Evolutionary conservation across 2,888 invertebrate genomes (phyloP).

Genomic region (Tipula lateralis): DNA sequence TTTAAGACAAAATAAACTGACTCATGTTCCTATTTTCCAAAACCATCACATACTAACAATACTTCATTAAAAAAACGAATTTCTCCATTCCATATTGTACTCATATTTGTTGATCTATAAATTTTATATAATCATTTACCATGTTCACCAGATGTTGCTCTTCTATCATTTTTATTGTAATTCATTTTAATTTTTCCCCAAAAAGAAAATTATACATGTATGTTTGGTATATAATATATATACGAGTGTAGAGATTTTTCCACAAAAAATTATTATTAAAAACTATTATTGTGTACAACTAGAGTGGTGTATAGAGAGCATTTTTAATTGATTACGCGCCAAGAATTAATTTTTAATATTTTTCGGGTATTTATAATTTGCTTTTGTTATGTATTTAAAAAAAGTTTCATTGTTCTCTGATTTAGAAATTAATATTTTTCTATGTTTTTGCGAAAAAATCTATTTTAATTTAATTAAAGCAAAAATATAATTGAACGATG

Average conservation of each 20-base stretch:
- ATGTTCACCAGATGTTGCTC: background rate
- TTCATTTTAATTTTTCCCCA: background rate
- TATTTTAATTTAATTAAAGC: background rate
- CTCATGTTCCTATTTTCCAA: background rate
- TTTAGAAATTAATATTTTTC: background rate
- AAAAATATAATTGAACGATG: background rate
- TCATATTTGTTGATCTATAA: background rate
- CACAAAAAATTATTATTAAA: background rate
- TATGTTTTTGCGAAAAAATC: background rate
- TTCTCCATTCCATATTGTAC: conserved; percentile 3
- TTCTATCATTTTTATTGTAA: conserved; percentile 9
- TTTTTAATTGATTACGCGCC: conserved; percentile 19
- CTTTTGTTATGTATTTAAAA: background rate
- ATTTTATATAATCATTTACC: conserved; percentile 24
- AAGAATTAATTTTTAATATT: background rate
- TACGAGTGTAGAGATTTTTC: background rate
- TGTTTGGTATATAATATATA: background rate
- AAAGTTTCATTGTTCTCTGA: background rate
- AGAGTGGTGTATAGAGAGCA: background rate
- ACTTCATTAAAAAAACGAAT: background rate
- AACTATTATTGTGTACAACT: background rate
- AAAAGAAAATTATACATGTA: background rate
- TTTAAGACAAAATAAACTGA: background rate
- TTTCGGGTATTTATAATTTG: background rate
- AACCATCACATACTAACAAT: conserved; percentile 3